Conservation (phyloP, 2,113 vertebrate species). For the Oncorhynchus mykiss region DNA sequence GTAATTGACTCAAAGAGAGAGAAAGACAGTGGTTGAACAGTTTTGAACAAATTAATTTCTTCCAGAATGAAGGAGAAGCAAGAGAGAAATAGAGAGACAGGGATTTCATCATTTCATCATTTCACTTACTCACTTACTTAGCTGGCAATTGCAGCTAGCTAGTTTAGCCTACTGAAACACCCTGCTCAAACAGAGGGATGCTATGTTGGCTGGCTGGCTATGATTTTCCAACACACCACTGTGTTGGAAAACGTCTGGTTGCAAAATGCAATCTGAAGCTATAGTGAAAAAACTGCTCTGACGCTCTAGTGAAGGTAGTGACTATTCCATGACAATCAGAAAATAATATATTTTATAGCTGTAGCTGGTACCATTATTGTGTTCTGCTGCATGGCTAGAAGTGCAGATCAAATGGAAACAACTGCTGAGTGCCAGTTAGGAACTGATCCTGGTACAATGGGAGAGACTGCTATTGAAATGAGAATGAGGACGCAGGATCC, state of each 20-base stretch:
- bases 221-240: too few relatives aligned
- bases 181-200: too few relatives aligned
- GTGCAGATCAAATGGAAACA: conserved; percentile 67
- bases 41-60: too few relatives aligned
- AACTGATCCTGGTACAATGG: conserved; percentile 57
- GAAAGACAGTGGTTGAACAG: too few relatives aligned
- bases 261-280: conserved; percentile 22
- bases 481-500: conserved; percentile 43
- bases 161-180: too few relatives aligned
- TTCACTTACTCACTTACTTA: too few relatives aligned
- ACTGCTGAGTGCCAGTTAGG: conserved; percentile 63
- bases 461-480: conserved; percentile 59
- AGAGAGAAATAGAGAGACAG: too few relatives aligned
- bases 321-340: conserved; percentile 58
- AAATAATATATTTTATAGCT: conserved; percentile 55
- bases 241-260: conserved; percentile 30
- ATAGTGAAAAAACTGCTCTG: conserved; percentile 33
- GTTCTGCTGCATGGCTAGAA: conserved; percentile 45
- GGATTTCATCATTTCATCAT: too few relatives aligned
- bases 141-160: too few relatives aligned
- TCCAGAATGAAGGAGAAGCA: too few relatives aligned
- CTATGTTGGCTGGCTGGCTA: too few relatives aligned
- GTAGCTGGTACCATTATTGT: conserved; percentile 42
- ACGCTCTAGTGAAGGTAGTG: conserved; percentile 34
- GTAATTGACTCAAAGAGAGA: too few relatives aligned